These are phyloP conservation scores for Pelusios castaneus DNA, from an alignment of 2,113 vertebrate genomes.

Conservation along the genomic window DNA sequence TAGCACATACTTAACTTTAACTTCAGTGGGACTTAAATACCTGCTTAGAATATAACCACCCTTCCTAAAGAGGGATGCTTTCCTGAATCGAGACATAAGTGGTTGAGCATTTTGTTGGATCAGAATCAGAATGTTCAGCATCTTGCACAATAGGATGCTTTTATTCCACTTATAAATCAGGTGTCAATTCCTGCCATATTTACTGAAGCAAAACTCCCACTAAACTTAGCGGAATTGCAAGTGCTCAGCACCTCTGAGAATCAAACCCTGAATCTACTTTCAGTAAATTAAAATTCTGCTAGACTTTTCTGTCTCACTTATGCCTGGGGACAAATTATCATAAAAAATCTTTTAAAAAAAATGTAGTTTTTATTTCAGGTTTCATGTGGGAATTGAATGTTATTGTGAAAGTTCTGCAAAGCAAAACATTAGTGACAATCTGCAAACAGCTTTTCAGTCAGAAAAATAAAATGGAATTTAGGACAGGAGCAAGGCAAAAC, in stretches of 20 bases:
- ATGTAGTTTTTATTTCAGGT: slow-evolving; percentile 50
- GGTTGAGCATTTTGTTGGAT: not conserved
- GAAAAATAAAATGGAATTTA: not conserved
- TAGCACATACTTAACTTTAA: not conserved
- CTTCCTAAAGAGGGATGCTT: not conserved
- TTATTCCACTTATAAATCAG: not conserved
- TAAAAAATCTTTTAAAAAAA: slow-evolving; percentile 56
- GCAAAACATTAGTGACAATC: slow-evolving; percentile 31
- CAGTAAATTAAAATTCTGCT: slow-evolving; percentile 57
- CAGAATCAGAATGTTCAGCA: not conserved
- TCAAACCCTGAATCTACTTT: slow-evolving; percentile 39
- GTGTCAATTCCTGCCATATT: not conserved
- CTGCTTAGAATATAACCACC: not conserved
- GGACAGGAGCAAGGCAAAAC: not conserved
- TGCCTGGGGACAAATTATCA: slow-evolving; percentile 53
- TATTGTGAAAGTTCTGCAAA: slow-evolving; percentile 16
- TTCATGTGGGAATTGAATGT: slow-evolving; percentile 36
- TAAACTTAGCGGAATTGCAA: not conserved
- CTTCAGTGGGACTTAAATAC: not conserved
- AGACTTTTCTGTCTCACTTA: not conserved
- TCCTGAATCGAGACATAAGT: not conserved
- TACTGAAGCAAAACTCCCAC: not conserved
- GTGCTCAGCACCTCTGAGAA: not conserved
- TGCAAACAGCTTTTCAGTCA: slow-evolving; percentile 12
- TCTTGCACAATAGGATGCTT: not conserved